phyloP scores from a whole-genome alignment of 2,888 invertebrate genomes.

The Clivina fossor region DNA sequence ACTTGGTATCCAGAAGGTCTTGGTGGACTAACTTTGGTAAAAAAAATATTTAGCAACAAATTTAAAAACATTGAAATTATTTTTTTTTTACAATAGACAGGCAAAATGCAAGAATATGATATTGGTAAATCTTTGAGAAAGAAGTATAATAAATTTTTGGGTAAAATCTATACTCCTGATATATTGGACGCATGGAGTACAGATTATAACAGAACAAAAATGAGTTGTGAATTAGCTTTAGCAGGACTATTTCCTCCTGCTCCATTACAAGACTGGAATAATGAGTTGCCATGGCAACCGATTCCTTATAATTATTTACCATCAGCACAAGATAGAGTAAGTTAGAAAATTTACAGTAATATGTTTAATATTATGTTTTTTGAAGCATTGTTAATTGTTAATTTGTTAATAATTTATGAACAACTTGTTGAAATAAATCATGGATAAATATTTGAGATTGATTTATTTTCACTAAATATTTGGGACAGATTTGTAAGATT shows the following conservation, averaged over 20 bases:
- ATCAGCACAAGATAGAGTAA: constrained; percentile 42
- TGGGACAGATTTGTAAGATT: too few relatives aligned
- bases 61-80: background rate
- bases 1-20: constrained; percentile 58
- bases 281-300: constrained; percentile 46
- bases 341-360: constrained; percentile 13
- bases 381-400: too few relatives aligned
- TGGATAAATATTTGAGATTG: too few relatives aligned
- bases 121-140: constrained; percentile 64
- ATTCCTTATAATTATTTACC: constrained; percentile 45
- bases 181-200: constrained; percentile 62
- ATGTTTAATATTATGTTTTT: background rate
- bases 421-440: too few relatives aligned
- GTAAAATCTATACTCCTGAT: constrained; percentile 58
- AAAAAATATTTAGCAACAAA: constrained; percentile 12
- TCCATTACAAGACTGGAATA: constrained; percentile 59
- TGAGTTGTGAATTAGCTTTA: constrained; percentile 67
- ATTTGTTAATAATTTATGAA: too few relatives aligned
- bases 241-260: constrained; percentile 68
- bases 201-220: constrained; percentile 69
- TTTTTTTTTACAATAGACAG: constrained; percentile 43
- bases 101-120: constrained; percentile 63
- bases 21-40: constrained; percentile 59
- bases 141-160: constrained; percentile 63
- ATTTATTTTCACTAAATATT: too few relatives aligned